Base-by-base conservation (phyloP, 2,113 vertebrate species). In the Zosterops lateralis region DNA sequence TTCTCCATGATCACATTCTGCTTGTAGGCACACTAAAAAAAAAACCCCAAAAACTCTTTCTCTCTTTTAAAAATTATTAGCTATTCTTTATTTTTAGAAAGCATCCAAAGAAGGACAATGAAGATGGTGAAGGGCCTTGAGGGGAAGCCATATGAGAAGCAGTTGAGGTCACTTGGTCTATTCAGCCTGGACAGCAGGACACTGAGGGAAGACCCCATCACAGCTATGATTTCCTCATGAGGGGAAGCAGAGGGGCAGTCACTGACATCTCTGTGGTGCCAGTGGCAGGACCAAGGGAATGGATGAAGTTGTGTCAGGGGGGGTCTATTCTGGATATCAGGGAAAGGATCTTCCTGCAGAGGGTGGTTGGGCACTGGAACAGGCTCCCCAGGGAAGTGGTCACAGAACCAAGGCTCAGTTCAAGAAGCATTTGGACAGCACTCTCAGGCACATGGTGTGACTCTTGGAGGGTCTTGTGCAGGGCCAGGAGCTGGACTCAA, bases 111-210 rank as follows among this genome's bases (percentile, higher is more conserved):
- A 21, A 68, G 9, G 9, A 10, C 7, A 36, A 18, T 0, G 3
- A 44, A 53, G 38, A 38, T 12, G 26, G 8, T 17, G 5, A 86
- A 45, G 14, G 17, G 12, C 62, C 32, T 51, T 32, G 38, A 76
- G 45, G 45, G 36, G 17, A 60, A 32, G 45, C 25, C 0, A 0
- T 26, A 14, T 15, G 14, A 44, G 32, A 6, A 32, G 17, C 1
- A 11, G 9, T 5, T 36, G 62, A 44, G 20, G 45, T 36, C 53
- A 26, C 26, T 58, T 51, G 36, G 13, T 85, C 25, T 17, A 3
- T 67, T 51, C 36, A 58, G 44, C 44, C 26, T 67, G 61, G 36
- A 67, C 25, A 57, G 16, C 6, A 65, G 20, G 31, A 50, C 20
- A 14, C 25, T 42, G 34, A 44, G 36, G 14, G 36, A 12, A 58